Evolutionary conservation across 2,797 vertebrate species (phyloP), one percentile per base, ranked within the genome.

Genomic region (Crax fasciolata): DNA sequence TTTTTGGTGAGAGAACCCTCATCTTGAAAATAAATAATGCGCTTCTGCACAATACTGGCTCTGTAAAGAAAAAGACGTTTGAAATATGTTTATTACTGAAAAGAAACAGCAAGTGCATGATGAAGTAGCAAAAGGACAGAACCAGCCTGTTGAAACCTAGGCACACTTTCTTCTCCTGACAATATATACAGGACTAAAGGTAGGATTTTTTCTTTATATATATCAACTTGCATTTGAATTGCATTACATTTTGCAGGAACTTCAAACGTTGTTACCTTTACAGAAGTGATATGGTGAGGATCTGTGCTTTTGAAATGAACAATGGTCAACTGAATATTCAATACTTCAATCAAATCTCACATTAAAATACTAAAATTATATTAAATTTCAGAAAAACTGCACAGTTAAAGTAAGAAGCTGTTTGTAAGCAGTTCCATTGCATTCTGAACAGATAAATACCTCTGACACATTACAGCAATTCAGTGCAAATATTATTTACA

Each of bases 11-110:
- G 99, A 72, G 99, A 99, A 51, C 99, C 99, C 91, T 99, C 99
- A 67, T 99, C 99, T 97, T 99, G 99, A 98, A 99, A 99, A 98
- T 99, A 99, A 97, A 99, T 99, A n/a, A 99, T 98, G 95, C 98
- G 99, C 93, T 99, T 99, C 98, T 99, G 99, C 89, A 99, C 99
- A 54, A 99, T 99, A 81, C 99, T 99, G 85, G 99, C 99, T 97
- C 99, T 99, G 95, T n/a, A 95, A 73, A 93, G 87, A 16, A 94
- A 9, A 41, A 6, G 28, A 5, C 11, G 9, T 18, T 81, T 75
- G 4, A 72, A 83, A 70, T 38, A 14, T 1, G 16, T n/a, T 59
- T 83, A 51, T 77, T 80, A 25, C 27, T 51, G 54, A 48, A 72
- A 77, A 17, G 11, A 87, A 84, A 71, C 73, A 44, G 13, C 30